Evolutionary conservation across 2,113 vertebrate genomes (phyloP), one percentile per base, ranked within the genome.

Genomic region (Nerophis ophidion): DNA sequence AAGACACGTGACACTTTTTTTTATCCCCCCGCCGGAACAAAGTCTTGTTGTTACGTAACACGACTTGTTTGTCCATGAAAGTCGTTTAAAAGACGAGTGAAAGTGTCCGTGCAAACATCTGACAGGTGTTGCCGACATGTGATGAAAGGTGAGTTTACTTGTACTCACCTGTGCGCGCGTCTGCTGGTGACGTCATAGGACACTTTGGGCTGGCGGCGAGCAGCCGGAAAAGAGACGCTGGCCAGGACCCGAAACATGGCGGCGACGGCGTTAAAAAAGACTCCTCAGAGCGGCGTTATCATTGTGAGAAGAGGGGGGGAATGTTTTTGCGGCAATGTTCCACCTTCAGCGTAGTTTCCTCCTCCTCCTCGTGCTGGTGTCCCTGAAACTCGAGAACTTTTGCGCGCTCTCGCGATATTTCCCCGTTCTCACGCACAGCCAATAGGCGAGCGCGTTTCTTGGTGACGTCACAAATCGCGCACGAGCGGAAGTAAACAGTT

Each of bases 141-240:
- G n/a, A n/a, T n/a, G n/a, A n/a, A n/a, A n/a, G n/a, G n/a, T n/a
- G n/a, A n/a, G n/a, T n/a, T n/a, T n/a, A n/a, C n/a, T n/a, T n/a
- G n/a, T n/a, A n/a, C n/a, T 69, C 15, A 90, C 89, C 87, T 87
- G 83, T 89, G 85, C 8, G 81, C 69, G 36, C 64, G 61, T 55
- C 81, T 75, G n/a, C n/a, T 61, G 1, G 51, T 49, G 4, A 59
- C 34, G 72, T 65, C 74, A 42, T 70, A 65, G 14, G 78, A 40
- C 61, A 70, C 63, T 36, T 63, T 65, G 0, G 65, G 40, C 38
- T 40, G 38, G 38, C 38, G 10, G 1, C 72, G 62, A 2, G 65
- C 74, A 8, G 63, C 74, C 36, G 48, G 75, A 1, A 63, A 26
- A 13, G 70, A 36, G 12, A 61, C 60, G 0, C 47, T 57, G 40